These are phyloP conservation scores for Microctenopoma stevenorrisi DNA, from an alignment of 2,797 vertebrate species.

Conservation along the genomic window DNA sequence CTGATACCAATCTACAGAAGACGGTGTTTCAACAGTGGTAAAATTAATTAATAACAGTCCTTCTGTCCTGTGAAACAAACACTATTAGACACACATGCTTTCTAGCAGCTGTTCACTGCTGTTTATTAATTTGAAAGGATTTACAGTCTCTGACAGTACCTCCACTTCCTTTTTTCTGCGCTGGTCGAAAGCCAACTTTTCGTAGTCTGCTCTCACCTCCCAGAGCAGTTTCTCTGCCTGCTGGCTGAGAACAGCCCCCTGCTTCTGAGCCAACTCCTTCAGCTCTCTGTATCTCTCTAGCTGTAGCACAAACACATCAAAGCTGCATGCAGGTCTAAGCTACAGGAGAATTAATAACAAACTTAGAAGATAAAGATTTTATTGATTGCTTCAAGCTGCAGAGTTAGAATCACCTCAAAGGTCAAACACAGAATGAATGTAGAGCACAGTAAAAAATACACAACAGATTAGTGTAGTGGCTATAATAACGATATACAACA, in stretches of 20 bases:
- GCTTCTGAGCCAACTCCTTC: constrained; percentile 87
- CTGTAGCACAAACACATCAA: constrained; percentile 69
- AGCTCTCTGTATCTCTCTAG: constrained; percentile 87
- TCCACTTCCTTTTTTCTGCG: constrained; percentile 87
- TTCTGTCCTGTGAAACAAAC: background rate
- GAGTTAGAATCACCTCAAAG: no score
- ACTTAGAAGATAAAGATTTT: no score
- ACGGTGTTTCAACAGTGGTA: background rate
- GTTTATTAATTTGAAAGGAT: background rate
- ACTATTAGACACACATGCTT: background rate
- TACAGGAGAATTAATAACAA: no score
- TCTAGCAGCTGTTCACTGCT: background rate
- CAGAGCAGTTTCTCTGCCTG: constrained; percentile 88
- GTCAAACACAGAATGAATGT: no score
- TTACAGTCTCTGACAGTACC: constrained; percentile 74
- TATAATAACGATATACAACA: no score
- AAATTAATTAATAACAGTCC: background rate
- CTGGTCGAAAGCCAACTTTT: constrained; percentile 86
- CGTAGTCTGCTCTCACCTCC: constrained; percentile 87
- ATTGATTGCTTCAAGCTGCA: no score
- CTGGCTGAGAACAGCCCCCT: constrained; percentile 84
- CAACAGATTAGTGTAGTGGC: no score
- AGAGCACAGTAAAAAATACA: no score
- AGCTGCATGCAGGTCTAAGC: no score
- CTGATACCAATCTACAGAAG: constrained; percentile 86